Conservation (phyloP, 37 sponge, comb jelly and placozoan genomes). For the Theonella swinhoei region DNA sequence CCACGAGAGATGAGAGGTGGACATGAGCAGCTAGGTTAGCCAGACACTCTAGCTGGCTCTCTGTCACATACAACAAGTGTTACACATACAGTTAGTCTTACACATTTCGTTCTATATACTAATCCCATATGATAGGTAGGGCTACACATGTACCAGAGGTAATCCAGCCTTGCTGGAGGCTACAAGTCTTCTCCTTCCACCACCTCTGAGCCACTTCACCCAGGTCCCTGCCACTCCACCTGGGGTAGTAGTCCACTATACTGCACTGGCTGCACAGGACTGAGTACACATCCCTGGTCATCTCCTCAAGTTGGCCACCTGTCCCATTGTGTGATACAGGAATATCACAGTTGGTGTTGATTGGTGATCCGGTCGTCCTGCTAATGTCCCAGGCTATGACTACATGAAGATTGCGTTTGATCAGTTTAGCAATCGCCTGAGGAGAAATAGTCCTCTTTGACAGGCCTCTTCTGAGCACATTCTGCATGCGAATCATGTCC, state of each 20-base stretch:
- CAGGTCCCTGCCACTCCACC: constrained; percentile 41
- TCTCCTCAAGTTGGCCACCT: too few relatives aligned
- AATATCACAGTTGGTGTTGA: neutral
- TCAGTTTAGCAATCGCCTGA: constrained; percentile 41
- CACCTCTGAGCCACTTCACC: constrained; percentile 71
- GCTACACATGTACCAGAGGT: neutral
- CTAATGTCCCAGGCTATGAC: constrained; percentile 58
- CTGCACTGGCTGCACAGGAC: constrained; percentile 24
- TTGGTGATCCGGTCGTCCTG: neutral
- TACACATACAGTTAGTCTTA: neutral
- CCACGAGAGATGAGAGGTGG: constrained; percentile 47
- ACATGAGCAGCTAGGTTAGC: constrained; percentile 56
- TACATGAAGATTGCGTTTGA: constrained; percentile 52
- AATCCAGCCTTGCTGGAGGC: constrained; percentile 1
- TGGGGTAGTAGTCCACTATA: constrained; percentile 36
- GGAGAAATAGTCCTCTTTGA: constrained; percentile 33
- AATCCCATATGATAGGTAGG: too few relatives aligned
- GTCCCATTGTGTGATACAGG: neutral
- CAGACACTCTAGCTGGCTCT: constrained; percentile 55
- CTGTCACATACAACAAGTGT: neutral
- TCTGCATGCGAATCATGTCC: constrained; percentile 65
- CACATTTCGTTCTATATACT: too few relatives aligned
- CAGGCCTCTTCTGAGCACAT: constrained; percentile 23
- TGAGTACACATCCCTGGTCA: neutral
- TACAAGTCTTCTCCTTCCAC: constrained; percentile 46